Base-by-base conservation (phyloP, 92 coral and sea anemone genomes). In the Montipora capitata region DNA sequence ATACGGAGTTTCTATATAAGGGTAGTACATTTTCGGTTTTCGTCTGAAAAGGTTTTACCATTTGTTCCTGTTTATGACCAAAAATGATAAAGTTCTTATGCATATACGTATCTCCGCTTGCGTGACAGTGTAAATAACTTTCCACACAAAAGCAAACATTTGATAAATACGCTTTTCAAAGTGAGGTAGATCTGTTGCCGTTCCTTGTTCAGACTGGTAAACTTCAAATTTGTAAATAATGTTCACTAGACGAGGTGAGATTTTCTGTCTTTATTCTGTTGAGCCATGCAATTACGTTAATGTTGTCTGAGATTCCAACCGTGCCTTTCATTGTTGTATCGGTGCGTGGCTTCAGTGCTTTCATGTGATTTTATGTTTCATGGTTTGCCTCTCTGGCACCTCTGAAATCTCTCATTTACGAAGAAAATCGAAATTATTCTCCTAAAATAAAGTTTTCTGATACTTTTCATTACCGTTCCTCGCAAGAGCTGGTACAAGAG, bases 271-370 rank as follows among this genome's bases (percentile, higher is more conserved):
- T 38, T n/a, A 7, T n/a, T 13, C 17, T 5, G 13, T 35, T 68
- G 16, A 2, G 49, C 40, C 20, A 17, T 69, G 52, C 14, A 40
- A 12, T 20, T 48, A 48, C 9, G 59, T 18, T 8, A 72, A 72
- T n/a, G 8, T 8, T 52, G 77, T 78, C 83, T 5, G 40, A 80
- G 17, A 80, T 80, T 68, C 76, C 61, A 43, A 35, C 49, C 85
- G 39, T 80, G 65, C 51, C 40, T 67, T 5, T 51, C 85, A 80
- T 80, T 80, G 38, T 40, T 35, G 38, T 40, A 66, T 18, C 44
- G 15, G 74, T 40, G 76, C 17, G 66, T 52, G 76, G 15, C 65
- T 27, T 48, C 45, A 11, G 7, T 16, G 14, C 20, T 7, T 40
- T 51, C 2, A 18, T 38, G 38, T 18, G 11, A 52, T 49, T 42